These are phyloP conservation scores for Nesoenas mayeri DNA, from an alignment of 2,113 vertebrate species.

Conservation along the genomic window DNA sequence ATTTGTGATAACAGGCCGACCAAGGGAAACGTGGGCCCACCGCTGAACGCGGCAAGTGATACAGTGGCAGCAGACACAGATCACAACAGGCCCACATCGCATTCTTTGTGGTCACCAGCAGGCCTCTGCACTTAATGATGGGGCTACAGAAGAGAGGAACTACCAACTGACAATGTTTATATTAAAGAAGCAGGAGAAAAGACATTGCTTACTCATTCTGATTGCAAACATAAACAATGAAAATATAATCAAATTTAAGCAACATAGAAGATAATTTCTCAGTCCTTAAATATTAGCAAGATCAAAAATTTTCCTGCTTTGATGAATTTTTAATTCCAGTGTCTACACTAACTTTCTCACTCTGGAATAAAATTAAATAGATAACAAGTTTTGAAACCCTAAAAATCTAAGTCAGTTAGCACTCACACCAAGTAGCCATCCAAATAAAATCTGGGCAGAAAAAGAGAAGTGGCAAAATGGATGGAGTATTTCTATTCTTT, in stretches of 20 bases:
- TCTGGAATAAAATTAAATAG: not conserved
- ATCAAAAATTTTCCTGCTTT: not conserved
- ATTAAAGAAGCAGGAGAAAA: not conserved
- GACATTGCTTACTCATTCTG: not conserved
- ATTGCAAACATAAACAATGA: not conserved
- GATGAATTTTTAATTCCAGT: not conserved
- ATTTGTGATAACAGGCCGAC: not conserved
- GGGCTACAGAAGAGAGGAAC: not conserved
- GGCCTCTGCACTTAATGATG: not conserved
- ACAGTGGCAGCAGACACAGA: not conserved
- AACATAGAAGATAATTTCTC: not conserved
- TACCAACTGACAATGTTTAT: not conserved
- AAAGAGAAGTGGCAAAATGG: not conserved
- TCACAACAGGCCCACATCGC: not conserved
- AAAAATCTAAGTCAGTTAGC: not conserved
- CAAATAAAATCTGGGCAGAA: not conserved
- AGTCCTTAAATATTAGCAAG: not conserved
- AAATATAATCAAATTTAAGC: not conserved
- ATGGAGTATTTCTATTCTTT: not conserved
- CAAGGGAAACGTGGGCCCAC: not conserved
- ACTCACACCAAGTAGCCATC: not conserved
- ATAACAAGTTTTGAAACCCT: not conserved
- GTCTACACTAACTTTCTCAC: not conserved
- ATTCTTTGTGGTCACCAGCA: not conserved
- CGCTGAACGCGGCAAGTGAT: not conserved